Base-by-base conservation (phyloP, 1,140 invertebrate genomes). In the Brachionus asplanchnoidis region DNA sequence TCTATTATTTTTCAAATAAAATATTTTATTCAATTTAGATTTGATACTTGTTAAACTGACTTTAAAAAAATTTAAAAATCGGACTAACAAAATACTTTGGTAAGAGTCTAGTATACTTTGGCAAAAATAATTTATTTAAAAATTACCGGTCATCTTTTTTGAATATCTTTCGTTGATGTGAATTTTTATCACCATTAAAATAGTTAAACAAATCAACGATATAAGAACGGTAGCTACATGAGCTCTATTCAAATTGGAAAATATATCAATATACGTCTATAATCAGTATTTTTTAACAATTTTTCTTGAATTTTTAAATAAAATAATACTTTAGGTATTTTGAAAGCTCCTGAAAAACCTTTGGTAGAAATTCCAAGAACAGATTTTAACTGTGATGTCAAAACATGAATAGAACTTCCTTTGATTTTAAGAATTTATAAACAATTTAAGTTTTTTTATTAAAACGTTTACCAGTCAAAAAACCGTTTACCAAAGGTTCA, bases 401-500 rank as follows among this genome's bases (percentile, higher is more conserved):
- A 89, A 0, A 91, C 91, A 85, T 91, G 91, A 85, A 89, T 88
- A 1, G 91, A 91, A 68, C 73, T 77, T 73, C 68, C 68, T 73
- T 73, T 36, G 3, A 60, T 20, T 40, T n/a, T 23, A 20, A 26
- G 0, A 56, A 56, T 60, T 26, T 23, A 23, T 20, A 9, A 6
- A 42, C 26, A 60, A 60, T 60, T 60, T 60, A 2, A 60, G n/a
- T 60, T 4, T 6, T 36, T 0, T 53, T 53, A n/a, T 53, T 53
- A 5, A 9, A 89, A 91, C 6, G 6, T 17, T 53, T 23, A 60
- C 53, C 53, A 1, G 90, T 89, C 20, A 90, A 89, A 85, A 91
- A 91, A 8, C 90, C 90, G 78, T 89, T 90, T 6, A 91, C 87
- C 42, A 91, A 86, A 6, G 90, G 88, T 80, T 91, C 90, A 11